phyloP scores from a whole-genome alignment of 2,888 invertebrate genomes.

The Andricus quercusramuli region DNA sequence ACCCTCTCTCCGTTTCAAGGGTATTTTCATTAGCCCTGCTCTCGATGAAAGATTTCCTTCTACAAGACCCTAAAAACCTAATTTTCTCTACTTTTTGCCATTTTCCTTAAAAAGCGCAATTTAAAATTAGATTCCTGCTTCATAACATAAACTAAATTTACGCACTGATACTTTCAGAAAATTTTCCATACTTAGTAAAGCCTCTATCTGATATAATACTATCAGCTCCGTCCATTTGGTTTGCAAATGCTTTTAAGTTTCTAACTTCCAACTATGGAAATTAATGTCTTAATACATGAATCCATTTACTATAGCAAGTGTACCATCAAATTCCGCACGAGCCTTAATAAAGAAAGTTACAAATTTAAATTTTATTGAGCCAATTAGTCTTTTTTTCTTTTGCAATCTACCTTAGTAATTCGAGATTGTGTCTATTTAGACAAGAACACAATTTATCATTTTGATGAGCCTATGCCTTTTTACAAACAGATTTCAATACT shows the following conservation, averaged over 20 bases:
- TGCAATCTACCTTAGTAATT: neutral
- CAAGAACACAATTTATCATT: too few species aligned
- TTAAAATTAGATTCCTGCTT: neutral
- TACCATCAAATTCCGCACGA: constrained; percentile 13
- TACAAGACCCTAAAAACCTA: too few species aligned
- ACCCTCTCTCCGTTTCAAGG: too few species aligned
- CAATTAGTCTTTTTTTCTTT: constrained; percentile 13
- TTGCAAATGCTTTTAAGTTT: constrained; percentile 39
- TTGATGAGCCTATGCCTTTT: too few species aligned
- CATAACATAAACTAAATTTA: neutral
- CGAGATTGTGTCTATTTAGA: too few species aligned
- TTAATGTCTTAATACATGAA: constrained; percentile 34
- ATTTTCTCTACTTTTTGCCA: too few species aligned
- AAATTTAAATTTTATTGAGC: constrained; percentile 18
- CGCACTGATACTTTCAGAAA: neutral
- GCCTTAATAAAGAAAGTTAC: constrained; percentile 25
- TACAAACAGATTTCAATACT: too few species aligned
- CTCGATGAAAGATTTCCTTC: too few species aligned
- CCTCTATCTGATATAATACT: constrained; percentile 16
- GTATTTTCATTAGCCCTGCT: too few species aligned
- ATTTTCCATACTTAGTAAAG: neutral
- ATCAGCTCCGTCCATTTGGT: constrained; percentile 30
- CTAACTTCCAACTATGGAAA: constrained; percentile 25
- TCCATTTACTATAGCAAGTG: constrained; percentile 21
- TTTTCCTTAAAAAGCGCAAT: neutral